A percentile compares a stretch with the other conserved stretches of the same genome.
These are phyloP conservation scores for Pelecanoides urinatrix DNA, from an alignment of 2,113 vertebrate genomes.

Conservation along the genomic window DNA sequence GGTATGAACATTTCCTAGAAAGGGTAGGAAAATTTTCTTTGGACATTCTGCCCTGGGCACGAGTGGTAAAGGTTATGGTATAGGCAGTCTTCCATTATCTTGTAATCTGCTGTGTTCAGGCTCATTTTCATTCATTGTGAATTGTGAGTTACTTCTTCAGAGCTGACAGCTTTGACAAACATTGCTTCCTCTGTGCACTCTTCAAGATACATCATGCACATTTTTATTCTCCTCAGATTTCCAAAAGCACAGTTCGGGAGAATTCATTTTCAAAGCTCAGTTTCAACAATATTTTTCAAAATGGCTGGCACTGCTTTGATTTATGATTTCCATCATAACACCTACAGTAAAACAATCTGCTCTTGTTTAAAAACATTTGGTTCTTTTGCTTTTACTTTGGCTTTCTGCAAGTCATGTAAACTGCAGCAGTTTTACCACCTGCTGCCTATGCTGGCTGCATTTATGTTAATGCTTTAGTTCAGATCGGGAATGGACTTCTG, in stretches of 20 bases:
- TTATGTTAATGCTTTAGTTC: neutral
- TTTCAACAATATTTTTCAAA: constrained; percentile 44
- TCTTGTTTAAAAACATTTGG: constrained; percentile 24
- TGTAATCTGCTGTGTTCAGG: neutral
- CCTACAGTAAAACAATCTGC: constrained; percentile 53
- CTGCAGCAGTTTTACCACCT: constrained; percentile 23
- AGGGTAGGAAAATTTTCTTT: neutral
- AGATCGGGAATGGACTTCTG: neutral
- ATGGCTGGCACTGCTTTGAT: constrained; percentile 33
- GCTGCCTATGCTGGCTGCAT: neutral
- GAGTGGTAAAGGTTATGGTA: neutral
- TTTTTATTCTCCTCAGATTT: constrained; percentile 9
- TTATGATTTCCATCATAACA: constrained; percentile 32
- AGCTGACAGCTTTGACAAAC: neutral
- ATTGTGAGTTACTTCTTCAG: neutral
- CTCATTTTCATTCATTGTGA: neutral
- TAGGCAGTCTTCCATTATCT: neutral
- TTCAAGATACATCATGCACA: neutral
- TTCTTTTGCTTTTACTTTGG: neutral
- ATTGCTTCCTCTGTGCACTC: neutral
- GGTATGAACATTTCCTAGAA: neutral
- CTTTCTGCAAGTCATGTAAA: neutral
- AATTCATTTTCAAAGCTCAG: constrained; percentile 12
- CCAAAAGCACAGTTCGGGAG: neutral
- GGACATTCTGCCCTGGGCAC: neutral